A percentile compares a stretch with the other conserved stretches of the same genome.
Evolutionary conservation across 2,113 vertebrate species (phyloP).

Genomic region (Anthoscopus minutus): DNA sequence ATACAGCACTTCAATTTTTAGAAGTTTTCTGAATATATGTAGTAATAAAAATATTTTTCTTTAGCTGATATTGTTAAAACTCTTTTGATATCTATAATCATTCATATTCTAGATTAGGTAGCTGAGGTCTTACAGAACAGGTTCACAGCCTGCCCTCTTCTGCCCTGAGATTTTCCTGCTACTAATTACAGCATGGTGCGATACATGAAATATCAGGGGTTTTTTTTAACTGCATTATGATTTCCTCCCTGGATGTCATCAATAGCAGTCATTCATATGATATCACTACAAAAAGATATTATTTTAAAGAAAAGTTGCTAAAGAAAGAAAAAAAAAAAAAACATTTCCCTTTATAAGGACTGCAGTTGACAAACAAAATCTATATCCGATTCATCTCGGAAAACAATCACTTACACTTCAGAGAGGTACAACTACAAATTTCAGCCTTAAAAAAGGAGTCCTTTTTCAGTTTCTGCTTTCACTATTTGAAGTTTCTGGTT

Average conservation of each 20-base stretch:
- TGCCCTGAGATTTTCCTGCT: not conserved
- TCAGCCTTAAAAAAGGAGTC: not conserved
- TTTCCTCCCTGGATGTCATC: not conserved
- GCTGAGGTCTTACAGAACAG: not conserved
- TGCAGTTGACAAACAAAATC: not conserved
- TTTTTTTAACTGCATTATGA: not conserved
- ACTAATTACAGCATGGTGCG: not conserved
- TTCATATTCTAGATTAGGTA: not conserved
- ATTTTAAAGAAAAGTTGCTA: not conserved
- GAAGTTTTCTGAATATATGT: not conserved
- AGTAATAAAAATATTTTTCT: not conserved
- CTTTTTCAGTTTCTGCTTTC: not conserved
- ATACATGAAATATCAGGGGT: not conserved
- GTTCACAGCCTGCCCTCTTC: not conserved
- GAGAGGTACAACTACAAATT: not conserved
- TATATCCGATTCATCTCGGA: not conserved
- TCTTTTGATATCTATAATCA: not conserved
- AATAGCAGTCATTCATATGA: not conserved
- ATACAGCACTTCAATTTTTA: not conserved
- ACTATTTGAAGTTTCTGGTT: not conserved
- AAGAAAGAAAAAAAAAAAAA: not conserved
- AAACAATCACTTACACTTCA: not conserved
- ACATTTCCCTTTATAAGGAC: not conserved
- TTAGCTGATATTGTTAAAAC: not conserved
- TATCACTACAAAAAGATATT: not conserved